These are phyloP conservation scores for Drosophila pseudotakahashii DNA, from an alignment of 2,888 invertebrate genomes.

Conservation along the genomic window DNA sequence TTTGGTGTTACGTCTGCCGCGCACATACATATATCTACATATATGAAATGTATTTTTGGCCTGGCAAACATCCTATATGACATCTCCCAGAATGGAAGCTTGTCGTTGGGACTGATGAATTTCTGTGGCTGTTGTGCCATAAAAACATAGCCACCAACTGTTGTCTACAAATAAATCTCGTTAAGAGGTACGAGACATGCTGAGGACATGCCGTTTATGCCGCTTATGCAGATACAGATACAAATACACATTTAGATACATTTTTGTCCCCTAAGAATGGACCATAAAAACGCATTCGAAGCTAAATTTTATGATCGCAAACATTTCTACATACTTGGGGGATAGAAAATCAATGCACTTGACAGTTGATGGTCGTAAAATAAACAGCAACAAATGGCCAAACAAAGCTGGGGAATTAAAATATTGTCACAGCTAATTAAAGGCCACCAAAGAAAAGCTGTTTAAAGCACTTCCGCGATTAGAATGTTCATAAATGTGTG, in stretches of 20 bases:
- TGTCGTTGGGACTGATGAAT: slow-evolving; percentile 74
- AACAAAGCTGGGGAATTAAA: slow-evolving; percentile 26
- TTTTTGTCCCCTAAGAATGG: slow-evolving; percentile 16
- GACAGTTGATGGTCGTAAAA: slow-evolving; percentile 52
- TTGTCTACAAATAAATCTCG: slow-evolving; percentile 78
- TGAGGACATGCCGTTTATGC: slow-evolving; percentile 43
- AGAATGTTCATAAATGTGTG: not conserved
- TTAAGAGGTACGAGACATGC: slow-evolving; percentile 56
- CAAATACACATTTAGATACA: slow-evolving; percentile 17
- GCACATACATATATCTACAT: slow-evolving; percentile 52
- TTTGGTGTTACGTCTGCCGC: slow-evolving; percentile 40
- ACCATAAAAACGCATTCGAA: slow-evolving; percentile 45
- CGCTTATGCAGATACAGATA: slow-evolving; percentile 55
- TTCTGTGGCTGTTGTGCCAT: slow-evolving; percentile 59
- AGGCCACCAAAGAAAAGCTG: not conserved
- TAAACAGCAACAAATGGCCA: slow-evolving; percentile 39
- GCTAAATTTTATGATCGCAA: slow-evolving; percentile 23
- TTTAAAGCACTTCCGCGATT: not conserved
- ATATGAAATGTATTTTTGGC: slow-evolving; percentile 82
- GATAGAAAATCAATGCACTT: slow-evolving; percentile 42
- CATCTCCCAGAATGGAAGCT: slow-evolving; percentile 80
- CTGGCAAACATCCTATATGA: slow-evolving; percentile 63
- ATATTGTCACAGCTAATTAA: slow-evolving; percentile 14
- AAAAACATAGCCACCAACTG: slow-evolving; percentile 73
- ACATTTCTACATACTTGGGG: slow-evolving; percentile 24